Evolutionary conservation across 2,888 invertebrate genomes (phyloP).

Genomic region (Amiota minor): DNA sequence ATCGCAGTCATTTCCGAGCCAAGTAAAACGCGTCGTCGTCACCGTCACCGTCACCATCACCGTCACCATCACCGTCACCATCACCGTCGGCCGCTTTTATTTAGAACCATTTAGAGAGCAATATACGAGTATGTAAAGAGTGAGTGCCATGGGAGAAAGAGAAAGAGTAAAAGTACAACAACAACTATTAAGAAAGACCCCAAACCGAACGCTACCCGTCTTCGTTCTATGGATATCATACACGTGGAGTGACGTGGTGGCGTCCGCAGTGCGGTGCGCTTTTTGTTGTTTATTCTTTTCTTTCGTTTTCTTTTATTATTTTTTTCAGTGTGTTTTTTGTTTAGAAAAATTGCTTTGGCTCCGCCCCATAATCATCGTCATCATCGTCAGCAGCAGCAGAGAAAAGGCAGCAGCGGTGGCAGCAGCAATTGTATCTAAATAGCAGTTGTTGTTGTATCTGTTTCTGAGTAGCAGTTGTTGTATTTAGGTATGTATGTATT

Average conservation of each 20-base stretch:
- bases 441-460: too few relatives aligned
- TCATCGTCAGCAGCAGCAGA: not conserved
- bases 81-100: not conserved
- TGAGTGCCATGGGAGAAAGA: too few relatives aligned
- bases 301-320: constrained; percentile 10
- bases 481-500: not conserved
- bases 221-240: not conserved
- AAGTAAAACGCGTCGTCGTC: not conserved
- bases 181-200: not conserved
- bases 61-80: too few relatives aligned
- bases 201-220: not conserved
- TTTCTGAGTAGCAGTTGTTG: constrained; percentile 2
- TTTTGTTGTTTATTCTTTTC: constrained; percentile 8
- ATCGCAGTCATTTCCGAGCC: not conserved
- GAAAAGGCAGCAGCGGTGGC: not conserved
- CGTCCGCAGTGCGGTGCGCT: not conserved
- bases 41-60: too few relatives aligned
- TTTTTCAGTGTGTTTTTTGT: constrained; percentile 53
- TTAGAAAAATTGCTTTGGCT: constrained; percentile 64
- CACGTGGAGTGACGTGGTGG: constrained; percentile 19
- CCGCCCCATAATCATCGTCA: constrained; percentile 63
- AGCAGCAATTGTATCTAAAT: not conserved
- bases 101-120: not conserved
- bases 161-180: too few relatives aligned
- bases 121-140: too few relatives aligned